Percentiles rank a stretch among this genome's conserved stretches.
Conservation (phyloP, 2,888 invertebrate species). For the Crematogaster levior region DNA sequence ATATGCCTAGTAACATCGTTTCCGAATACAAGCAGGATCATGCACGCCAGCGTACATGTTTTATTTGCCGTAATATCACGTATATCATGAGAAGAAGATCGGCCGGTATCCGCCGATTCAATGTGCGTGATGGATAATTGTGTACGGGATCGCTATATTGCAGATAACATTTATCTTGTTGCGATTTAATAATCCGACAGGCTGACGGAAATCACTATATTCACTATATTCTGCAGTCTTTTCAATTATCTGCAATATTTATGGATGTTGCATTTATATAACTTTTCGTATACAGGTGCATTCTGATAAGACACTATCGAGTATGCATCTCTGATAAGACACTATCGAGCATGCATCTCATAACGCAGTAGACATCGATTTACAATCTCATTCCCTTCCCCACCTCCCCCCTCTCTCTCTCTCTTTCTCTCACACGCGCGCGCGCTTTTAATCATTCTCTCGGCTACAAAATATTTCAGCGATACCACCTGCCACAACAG, state of each 20-base stretch:
- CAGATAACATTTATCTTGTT: conserved; percentile 18
- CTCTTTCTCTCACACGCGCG: background rate
- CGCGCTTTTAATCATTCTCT: conserved; percentile 41
- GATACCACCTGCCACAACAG: conserved; percentile 36
- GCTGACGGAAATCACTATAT: conserved; percentile 19
- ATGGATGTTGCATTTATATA: background rate
- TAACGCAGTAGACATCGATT: conserved; percentile 9
- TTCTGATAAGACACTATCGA: background rate
- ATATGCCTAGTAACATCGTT: conserved; percentile 16
- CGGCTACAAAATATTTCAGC: conserved; percentile 38
- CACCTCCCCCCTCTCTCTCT: background rate
- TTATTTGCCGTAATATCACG: conserved; percentile 24
- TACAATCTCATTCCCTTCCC: background rate
- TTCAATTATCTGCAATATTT: conserved; percentile 19
- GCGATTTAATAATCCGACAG: conserved; percentile 41
- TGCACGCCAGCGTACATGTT: conserved; percentile 16
- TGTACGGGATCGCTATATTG: background rate
- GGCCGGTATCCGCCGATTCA: conserved; percentile 35
- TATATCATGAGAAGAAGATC: conserved; percentile 32
- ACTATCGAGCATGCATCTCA: background rate
- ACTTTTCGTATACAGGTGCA: background rate
- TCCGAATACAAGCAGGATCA: conserved; percentile 26
- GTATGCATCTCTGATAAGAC: background rate
- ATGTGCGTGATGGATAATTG: conserved; percentile 43
- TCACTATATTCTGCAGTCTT: background rate